Conservation (phyloP, 2,113 vertebrate species). For the Monopterus albus region DNA sequence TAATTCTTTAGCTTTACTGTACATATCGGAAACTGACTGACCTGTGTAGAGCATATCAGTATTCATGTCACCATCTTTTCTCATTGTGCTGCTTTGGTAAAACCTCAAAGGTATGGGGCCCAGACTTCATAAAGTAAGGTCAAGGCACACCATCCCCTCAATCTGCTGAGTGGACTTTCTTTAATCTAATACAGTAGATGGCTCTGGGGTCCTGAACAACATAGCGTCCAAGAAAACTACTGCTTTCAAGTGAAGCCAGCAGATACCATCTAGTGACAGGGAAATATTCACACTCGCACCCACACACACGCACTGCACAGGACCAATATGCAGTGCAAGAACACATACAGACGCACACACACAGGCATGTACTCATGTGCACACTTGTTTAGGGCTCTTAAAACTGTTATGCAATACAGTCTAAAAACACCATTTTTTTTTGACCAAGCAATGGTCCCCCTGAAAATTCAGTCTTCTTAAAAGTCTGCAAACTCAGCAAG, state of each 20-base stretch:
- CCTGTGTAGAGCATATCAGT: not conserved
- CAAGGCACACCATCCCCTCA: constrained; percentile 52
- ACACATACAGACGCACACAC: constrained; percentile 9
- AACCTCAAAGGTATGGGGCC: constrained; percentile 13
- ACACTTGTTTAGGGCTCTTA: constrained; percentile 26
- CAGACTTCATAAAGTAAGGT: constrained; percentile 65
- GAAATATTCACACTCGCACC: constrained; percentile 53
- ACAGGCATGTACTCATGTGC: not conserved
- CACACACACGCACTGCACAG: constrained; percentile 23
- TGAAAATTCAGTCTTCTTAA: constrained; percentile 25
- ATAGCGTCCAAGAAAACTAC: constrained; percentile 50
- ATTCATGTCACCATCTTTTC: constrained; percentile 19
- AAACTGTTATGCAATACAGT: constrained; percentile 29
- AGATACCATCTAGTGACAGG: constrained; percentile 56
- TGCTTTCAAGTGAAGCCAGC: constrained; percentile 75
- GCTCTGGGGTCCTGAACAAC: constrained; percentile 58
- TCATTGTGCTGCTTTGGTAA: constrained; percentile 40
- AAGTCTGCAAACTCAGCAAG: constrained; percentile 48
- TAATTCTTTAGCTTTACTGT: too few relatives aligned
- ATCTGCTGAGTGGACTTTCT: constrained; percentile 68
- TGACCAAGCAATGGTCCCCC: constrained; percentile 16
- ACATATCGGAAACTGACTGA: not conserved
- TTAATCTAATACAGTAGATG: constrained; percentile 67
- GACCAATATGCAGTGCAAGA: constrained; percentile 10
- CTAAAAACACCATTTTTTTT: constrained; percentile 50